Evolutionary conservation across 2,888 invertebrate genomes (phyloP), one percentile per base, ranked within the genome.

Genomic region (Meandrusa payeni): DNA sequence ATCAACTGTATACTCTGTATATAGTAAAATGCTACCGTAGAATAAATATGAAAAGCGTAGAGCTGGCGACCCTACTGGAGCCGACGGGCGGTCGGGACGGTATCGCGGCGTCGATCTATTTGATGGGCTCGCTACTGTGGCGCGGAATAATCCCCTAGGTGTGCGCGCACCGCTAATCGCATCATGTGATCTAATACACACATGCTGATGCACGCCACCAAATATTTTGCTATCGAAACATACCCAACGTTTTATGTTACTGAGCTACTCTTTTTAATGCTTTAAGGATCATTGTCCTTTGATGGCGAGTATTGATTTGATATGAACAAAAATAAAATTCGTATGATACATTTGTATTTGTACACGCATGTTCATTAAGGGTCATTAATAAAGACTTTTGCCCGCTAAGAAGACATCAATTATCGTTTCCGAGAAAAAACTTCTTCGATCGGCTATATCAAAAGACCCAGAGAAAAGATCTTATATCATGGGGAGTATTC

Each of bases 91-190:
- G 73, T 67, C 61, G 73, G 73, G 72, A 63, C 65, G 63, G 56
- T 83, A 83, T 85, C 83, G 68, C 60, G 51, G 52, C 51, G 58
- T 61, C 69, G 77, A 86, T 85, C 83, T 86, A 75, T 83, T 82
- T 83, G 83, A 83, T 80, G 77, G 76, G 79, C 69, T 72, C 69
- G 64, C 66, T 62, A 56, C 59, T 60, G 51, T 46, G 61, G 59
- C 60, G 57, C 59, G 59, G 58, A 59, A 65, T 65, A 66, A 50
- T 62, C 62, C 69, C 66, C 61, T 61, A 61, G 69, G 71, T 71
- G 71, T 64, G 61, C 59, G 61, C 50, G 65, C 58, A 59, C 48
- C 64, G 56, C 61, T 73, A 72, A 76, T 78, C 75, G 66, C 58
- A 64, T 64, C 64, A 71, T 70, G 63, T 69, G 67, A 76, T 72